Base-by-base conservation (phyloP, 2,113 vertebrate species). In the Speoplatyrhinus poulsoni region DNA sequence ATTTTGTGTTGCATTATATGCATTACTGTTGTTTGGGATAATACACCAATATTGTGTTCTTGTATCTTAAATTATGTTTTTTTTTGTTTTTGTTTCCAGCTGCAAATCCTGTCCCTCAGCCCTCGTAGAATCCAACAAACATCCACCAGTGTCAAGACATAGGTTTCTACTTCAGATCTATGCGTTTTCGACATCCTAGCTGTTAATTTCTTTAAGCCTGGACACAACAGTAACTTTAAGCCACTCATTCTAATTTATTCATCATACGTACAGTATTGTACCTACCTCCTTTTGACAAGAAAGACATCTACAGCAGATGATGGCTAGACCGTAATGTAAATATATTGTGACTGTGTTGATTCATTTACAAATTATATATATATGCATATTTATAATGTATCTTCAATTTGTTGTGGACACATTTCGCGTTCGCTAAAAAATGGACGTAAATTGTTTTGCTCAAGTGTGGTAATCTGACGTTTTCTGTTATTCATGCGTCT, bases 41-140 rank as follows among this genome's bases (percentile, higher is more conserved):
- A 9, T 55, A 17, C 67, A 26, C 4, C 10, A 6, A 16, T 6
- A 26, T 26, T 26, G 26, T 26, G 4, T 62, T 19, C 9, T 55
- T 59, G 36, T 12, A 46, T 7, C 71, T 69, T 4, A 0, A 16
- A 65, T 61, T 0, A 59, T 0, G 65, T 80, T 7, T 72, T 7
- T 72, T 66, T 59, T 59, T 12, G 12, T 9, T 11, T 3, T 52
- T 11, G 9, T 12, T 12, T 52, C 26, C 82, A 85, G 85, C 71
- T 75, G 73, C 66, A 69, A 75, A 77, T 71, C 65, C 83, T 17
- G 70, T 71, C 49, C 80, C 85, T 60, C 88, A 87, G 64, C 59
- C 87, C 52, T 87, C 81, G 0, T 92, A 88, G 70, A 26, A 70
- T 53, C 66, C 50, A 47, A 41, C n/a, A 17, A 33, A 36, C 54